A percentile compares a stretch with the other conserved stretches of the same genome.
Evolutionary conservation across 2,113 vertebrate genomes (phyloP).

Genomic region (Mormyrus lacerda): DNA sequence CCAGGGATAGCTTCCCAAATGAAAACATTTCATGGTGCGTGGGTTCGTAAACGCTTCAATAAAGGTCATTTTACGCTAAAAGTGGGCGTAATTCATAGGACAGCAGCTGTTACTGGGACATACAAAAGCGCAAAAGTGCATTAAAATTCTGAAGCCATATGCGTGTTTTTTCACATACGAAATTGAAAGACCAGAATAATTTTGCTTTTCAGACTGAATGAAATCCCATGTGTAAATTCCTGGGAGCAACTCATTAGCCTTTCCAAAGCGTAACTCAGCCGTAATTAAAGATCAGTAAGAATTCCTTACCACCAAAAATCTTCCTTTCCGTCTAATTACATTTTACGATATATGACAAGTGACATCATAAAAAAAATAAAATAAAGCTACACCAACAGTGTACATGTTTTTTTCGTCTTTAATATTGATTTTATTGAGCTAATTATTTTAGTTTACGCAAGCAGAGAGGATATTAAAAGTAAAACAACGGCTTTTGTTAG

Average conservation of each 20-base stretch:
- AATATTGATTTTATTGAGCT: background rate
- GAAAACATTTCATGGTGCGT: background rate
- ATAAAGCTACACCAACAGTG: background rate
- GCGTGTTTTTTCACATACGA: background rate
- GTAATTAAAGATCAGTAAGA: constrained; percentile 6
- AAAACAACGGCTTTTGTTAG: background rate
- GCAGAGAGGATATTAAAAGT: constrained; percentile 11
- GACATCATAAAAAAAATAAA: background rate
- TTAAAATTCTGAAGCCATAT: background rate
- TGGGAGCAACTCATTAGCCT: background rate
- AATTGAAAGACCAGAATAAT: background rate
- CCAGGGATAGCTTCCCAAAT: background rate
- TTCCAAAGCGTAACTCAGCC: background rate
- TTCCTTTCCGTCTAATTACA: constrained; percentile 19
- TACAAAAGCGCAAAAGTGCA: background rate
- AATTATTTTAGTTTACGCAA: background rate
- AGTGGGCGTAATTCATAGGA: background rate
- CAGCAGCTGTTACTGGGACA: background rate
- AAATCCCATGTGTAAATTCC: background rate
- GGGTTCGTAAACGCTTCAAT: background rate
- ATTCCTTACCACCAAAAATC: background rate
- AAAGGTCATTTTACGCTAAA: background rate
- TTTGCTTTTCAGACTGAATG: background rate
- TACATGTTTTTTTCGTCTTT: background rate
- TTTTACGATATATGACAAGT: background rate